Base-by-base conservation (phyloP, 1,140 invertebrate species). In the Pectinophora gossypiella region DNA sequence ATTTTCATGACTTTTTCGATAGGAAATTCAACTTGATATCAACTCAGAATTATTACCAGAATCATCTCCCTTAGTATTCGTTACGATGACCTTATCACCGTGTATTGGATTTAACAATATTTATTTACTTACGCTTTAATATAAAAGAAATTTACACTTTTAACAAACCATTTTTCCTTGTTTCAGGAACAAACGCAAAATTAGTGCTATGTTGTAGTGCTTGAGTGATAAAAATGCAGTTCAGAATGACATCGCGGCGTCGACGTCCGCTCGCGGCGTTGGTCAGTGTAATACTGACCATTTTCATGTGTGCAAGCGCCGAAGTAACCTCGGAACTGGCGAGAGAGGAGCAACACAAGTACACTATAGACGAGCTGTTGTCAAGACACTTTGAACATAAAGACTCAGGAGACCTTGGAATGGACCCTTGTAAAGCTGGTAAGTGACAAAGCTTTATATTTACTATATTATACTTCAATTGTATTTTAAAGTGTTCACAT, bases 401-500 rank as follows among this genome's bases (percentile, higher is more conserved):
- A 68, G 90, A 92, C 23, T 94, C 93, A 21, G 90, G 90, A 61
- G 95, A 96, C 83, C 75, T 94, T 45, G 94, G 95, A 78, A 85
- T 95, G 88, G 95, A 96, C 89, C 92, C 95, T 54, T 96, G 95
- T 82, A 95, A 95, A 90, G 93, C 94, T 71, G 93, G 94, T 95
- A 87, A 93, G 91, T 89, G 42, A n/a, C n/a, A n/a, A n/a, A n/a
- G n/a, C n/a, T n/a, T n/a, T n/a, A n/a, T n/a, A n/a, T n/a, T n/a
- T n/a, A n/a, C n/a, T n/a, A n/a, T n/a, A n/a, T n/a, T n/a, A n/a
- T n/a, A n/a, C n/a, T n/a, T n/a, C n/a, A n/a, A n/a, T n/a, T n/a
- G n/a, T n/a, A n/a, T n/a, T n/a, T n/a, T n/a, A n/a, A n/a, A n/a
- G n/a, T n/a, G n/a, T n/a, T n/a, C n/a, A n/a, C n/a, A n/a, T n/a